Evolutionary conservation across 2,797 vertebrate species (phyloP).

Genomic region (Rhinophrynus dorsalis): DNA sequence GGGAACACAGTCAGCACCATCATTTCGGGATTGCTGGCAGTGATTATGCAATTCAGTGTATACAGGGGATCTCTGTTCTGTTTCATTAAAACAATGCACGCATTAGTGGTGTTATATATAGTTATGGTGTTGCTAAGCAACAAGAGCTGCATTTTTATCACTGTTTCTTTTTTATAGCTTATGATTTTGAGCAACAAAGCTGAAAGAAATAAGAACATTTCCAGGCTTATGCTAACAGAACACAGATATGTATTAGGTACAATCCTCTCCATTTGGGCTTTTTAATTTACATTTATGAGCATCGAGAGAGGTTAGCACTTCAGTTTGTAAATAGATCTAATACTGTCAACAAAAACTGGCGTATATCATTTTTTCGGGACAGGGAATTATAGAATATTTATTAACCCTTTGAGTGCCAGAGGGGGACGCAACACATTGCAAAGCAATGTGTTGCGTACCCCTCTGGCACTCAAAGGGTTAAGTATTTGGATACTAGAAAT

Average conservation of each 20-base stretch:
- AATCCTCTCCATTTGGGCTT: neutral
- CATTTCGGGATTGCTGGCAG: constrained; percentile 17
- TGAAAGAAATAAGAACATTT: constrained; percentile 7
- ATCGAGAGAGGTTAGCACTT: no score
- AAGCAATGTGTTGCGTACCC: no score
- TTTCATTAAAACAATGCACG: constrained; percentile 39
- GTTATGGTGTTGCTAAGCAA: constrained; percentile 44
- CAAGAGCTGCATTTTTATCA: constrained; percentile 20
- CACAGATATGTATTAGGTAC: neutral
- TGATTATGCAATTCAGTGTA: constrained; percentile 40
- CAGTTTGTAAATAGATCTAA: no score
- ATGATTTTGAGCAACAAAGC: constrained; percentile 23
- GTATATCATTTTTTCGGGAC: no score
- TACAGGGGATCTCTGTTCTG: constrained; percentile 22
- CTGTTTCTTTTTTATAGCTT: constrained; percentile 34
- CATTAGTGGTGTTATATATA: constrained; percentile 43
- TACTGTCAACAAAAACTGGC: no score
- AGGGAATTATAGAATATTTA: no score
- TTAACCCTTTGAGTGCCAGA: no score
- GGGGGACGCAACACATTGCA: no score
- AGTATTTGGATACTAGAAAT: no score
- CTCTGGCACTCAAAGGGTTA: no score
- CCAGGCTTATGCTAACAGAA: neutral
- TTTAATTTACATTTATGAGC: no score
- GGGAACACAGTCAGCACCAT: constrained; percentile 18